Percentiles rank a stretch among this genome's conserved stretches.
These are phyloP conservation scores for Crenuchus spilurus DNA, from an alignment of 2,797 vertebrate genomes.

Conservation along the genomic window DNA sequence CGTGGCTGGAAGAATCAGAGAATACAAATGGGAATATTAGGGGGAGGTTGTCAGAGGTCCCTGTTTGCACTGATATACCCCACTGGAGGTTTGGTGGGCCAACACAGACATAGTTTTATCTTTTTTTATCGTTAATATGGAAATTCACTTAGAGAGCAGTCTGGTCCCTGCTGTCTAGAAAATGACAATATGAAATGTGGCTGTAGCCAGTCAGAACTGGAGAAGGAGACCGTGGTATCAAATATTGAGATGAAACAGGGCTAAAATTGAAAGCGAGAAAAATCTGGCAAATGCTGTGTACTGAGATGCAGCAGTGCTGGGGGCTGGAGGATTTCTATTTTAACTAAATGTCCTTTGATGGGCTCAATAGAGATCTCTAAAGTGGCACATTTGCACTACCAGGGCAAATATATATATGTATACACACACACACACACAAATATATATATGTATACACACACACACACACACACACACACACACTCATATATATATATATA, in stretches of 20 bases:
- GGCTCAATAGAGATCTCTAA: conserved; percentile 30
- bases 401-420: conserved; percentile 16
- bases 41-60: conserved; percentile 20
- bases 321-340: conserved; percentile 8
- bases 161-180: neutral
- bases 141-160: neutral
- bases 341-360: conserved; percentile 22
- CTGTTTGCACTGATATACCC: conserved; percentile 1
- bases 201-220: conserved; percentile 19
- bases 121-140: conserved; percentile 23
- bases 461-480: too few species aligned
- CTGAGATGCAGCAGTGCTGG: neutral
- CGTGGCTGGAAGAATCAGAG: neutral
- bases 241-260: conserved; percentile 1
- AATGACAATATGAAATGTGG: conserved; percentile 21
- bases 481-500: too few species aligned
- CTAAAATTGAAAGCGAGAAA: conserved; percentile 16
- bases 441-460: too few species aligned
- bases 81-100: conserved; percentile 1
- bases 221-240: conserved; percentile 11
- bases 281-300: conserved; percentile 1
- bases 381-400: conserved; percentile 35
- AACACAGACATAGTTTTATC: neutral
- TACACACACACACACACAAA: too few species aligned
- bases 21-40: conserved; percentile 33